Evolutionary conservation across 2,113 vertebrate species (phyloP).

Genomic region (Bufo gargarizans): DNA sequence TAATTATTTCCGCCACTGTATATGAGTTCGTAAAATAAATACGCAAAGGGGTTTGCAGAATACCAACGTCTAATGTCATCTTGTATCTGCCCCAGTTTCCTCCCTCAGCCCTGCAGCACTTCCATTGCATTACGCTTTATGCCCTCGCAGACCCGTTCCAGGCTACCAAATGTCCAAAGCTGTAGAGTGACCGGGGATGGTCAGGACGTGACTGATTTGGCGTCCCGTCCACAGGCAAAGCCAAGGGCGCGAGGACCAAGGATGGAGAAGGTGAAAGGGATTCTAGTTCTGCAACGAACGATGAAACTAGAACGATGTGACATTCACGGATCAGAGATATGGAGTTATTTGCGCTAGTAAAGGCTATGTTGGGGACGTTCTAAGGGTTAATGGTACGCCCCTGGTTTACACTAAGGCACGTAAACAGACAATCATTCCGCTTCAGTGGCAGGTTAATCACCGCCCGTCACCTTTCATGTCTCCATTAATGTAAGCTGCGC

Average conservation of each 20-base stretch:
- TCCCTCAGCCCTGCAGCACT: background rate
- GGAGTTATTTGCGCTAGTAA: no score
- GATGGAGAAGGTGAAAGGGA: background rate
- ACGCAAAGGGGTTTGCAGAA: no score
- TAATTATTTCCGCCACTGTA: no score
- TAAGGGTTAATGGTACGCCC: background rate
- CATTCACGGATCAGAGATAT: no score
- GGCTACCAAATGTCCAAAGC: background rate
- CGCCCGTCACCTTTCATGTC: background rate
- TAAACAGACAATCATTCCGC: no score
- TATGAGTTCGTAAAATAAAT: no score
- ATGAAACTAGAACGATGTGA: no score
- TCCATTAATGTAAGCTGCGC: background rate
- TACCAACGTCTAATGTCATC: background rate
- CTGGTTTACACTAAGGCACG: background rate
- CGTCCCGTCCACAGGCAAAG: background rate
- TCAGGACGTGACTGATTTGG: slow-evolving; percentile 14
- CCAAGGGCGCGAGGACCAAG: background rate
- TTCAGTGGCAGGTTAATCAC: no score
- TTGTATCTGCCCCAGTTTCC: background rate
- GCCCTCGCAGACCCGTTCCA: background rate
- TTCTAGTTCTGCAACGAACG: background rate
- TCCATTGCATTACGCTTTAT: background rate
- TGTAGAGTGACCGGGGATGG: background rate
- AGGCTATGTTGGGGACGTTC: no score